Conservation (phyloP, 2,888 invertebrate species). For the Pantelozetes paolii region DNA sequence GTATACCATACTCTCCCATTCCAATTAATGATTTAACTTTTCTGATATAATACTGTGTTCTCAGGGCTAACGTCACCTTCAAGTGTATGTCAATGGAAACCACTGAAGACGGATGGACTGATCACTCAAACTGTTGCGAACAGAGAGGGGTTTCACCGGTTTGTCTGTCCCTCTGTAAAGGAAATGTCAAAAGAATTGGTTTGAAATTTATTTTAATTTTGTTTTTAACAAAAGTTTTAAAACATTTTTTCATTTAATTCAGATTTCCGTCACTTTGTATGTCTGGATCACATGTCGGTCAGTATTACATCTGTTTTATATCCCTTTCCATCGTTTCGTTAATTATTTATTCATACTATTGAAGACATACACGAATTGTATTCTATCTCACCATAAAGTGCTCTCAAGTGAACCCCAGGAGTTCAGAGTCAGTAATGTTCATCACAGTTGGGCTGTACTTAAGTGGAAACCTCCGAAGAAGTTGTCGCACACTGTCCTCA, state of each 20-base stretch:
- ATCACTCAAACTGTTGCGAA: slow-evolving; percentile 75
- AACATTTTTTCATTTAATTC: neutral
- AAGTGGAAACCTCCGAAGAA: slow-evolving; percentile 67
- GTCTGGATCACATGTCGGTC: slow-evolving; percentile 69
- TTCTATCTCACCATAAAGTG: slow-evolving; percentile 77
- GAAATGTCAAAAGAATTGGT: slow-evolving; percentile 66
- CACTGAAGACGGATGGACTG: slow-evolving; percentile 56
- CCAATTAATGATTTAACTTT: no score
- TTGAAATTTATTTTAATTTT: neutral
- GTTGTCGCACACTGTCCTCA: slow-evolving; percentile 30
- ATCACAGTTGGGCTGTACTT: slow-evolving; percentile 69
- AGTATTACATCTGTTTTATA: neutral
- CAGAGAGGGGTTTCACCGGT: slow-evolving; percentile 68
- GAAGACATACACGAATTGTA: slow-evolving; percentile 69
- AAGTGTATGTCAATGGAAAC: slow-evolving; percentile 67
- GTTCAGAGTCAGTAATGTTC: slow-evolving; percentile 65
- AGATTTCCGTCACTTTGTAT: slow-evolving; percentile 76
- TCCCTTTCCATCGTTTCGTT: no score
- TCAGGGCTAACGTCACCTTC: slow-evolving; percentile 54
- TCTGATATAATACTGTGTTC: neutral
- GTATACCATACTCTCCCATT: no score
- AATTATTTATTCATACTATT: no score
- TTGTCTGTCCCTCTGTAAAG: slow-evolving; percentile 72
- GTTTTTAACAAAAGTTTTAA: neutral
- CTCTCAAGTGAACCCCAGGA: slow-evolving; percentile 68